Conservation (phyloP, 2,113 vertebrate species). For the Siphamia tubifer region DNA sequence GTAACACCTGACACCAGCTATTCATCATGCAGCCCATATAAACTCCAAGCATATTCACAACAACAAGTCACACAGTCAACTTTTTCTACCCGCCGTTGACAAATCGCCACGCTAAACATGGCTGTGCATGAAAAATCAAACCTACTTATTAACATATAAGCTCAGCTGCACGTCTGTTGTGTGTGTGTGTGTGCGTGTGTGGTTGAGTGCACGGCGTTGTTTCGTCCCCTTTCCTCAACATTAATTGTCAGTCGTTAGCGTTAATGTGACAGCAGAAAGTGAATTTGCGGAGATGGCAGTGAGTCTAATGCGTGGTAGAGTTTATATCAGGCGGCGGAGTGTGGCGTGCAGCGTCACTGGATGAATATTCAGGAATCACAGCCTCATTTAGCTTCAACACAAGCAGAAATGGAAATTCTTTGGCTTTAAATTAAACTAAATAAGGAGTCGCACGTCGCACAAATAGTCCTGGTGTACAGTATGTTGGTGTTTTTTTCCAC, state of each 20-base stretch:
- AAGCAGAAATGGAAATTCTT: constrained; percentile 17
- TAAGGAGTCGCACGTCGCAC: constrained; percentile 4
- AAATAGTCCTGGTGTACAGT: constrained; percentile 22
- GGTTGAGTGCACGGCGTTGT: constrained; percentile 3
- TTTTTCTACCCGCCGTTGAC: constrained; percentile 53
- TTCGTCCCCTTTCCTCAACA: constrained; percentile 31
- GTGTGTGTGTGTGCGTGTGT: not conserved
- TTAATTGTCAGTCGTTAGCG: constrained; percentile 56
- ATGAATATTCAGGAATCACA: constrained; percentile 48
- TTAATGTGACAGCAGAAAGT: constrained; percentile 52
- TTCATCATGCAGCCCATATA: constrained; percentile 75
- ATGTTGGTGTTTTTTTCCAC: constrained; percentile 7
- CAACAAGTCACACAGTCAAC: constrained; percentile 62
- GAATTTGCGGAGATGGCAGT: constrained; percentile 26
- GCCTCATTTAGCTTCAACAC: constrained; percentile 26
- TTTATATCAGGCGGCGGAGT: constrained; percentile 10
- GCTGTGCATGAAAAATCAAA: constrained; percentile 42
- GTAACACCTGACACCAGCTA: constrained; percentile 79
- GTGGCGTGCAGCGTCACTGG: not conserved
- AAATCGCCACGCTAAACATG: constrained; percentile 61
- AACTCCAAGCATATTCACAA: constrained; percentile 70
- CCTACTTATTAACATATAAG: constrained; percentile 35
- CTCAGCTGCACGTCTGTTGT: constrained; percentile 2
- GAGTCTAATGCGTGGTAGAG: constrained; percentile 11
- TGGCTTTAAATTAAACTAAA: constrained; percentile 34